Base-by-base conservation (phyloP, 2,888 invertebrate genomes). In the Melanotus villosus region DNA sequence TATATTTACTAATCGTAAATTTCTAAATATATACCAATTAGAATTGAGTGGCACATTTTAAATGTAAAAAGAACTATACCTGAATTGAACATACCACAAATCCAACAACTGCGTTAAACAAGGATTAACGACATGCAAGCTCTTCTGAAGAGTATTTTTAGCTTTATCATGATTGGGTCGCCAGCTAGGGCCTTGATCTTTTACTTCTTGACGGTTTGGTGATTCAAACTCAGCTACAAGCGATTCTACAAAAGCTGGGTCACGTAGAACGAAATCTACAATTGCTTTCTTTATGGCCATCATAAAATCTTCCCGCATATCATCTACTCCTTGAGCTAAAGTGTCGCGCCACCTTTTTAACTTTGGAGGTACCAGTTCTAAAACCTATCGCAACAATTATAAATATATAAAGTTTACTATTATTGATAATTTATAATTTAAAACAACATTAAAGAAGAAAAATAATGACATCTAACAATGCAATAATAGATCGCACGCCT, bases 241-340 rank as follows among this genome's bases (percentile, higher is more conserved):
- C 0, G 87, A 85, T 73, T 87, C 88, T 77, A 87, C 86, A 85
- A 88, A 79, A 1, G 87, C 86, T 0, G 93, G 92, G 84, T 96
- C 94, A 78, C 92, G 91, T 2, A 98, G 86, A 0, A 96, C 95
- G 82, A 96, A 98, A 85, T 97, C 97, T 0, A 98, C 93, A 58
- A 95, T 93, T 0, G 96, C 93, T 81, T 96, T 96, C 81, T 97
- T 97, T 80, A 97, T 93, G 71, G 93, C 93, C 82, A 93, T 89
- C 81, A 93, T 89, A 81, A 95, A 98, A 78, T 96, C 95, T 71
- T 94, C 91, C 75, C 92, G 90, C 83, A 95, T 92, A 82, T 97
- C 96, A 65, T 90, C 88, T 0, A 94, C 89, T 59, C 92, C 89
- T 30, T 87, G 83, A 1, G 87, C 84, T 14, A 93, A 79, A 0